A percentile compares a stretch with the other conserved stretches of the same genome.
These are phyloP conservation scores for Condylostylus longicornis DNA, from an alignment of 1,140 invertebrate species.

Conservation along the genomic window DNA sequence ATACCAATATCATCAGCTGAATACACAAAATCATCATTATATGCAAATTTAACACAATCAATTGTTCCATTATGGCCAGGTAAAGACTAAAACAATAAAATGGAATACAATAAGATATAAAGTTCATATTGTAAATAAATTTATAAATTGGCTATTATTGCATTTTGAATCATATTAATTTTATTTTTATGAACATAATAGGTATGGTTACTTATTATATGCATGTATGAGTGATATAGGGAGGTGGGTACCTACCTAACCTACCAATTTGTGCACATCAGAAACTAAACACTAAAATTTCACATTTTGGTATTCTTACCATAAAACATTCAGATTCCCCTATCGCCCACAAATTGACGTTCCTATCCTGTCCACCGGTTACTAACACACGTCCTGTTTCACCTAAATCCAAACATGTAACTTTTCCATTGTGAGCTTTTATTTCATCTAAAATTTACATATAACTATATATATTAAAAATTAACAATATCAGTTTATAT, in stretches of 20 bases:
- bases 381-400: conserved; percentile 85
- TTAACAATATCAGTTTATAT: no score
- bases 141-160: no score
- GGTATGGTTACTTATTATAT: no score
- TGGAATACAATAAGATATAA: no score
- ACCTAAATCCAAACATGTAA: conserved; percentile 73
- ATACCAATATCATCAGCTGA: conserved; percentile 86
- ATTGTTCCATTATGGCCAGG: conserved; percentile 85
- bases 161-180: no score
- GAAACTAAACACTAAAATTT: no score
- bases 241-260: no score
- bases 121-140: no score
- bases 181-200: no score
- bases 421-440: conserved; percentile 64
- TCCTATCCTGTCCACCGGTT: conserved; percentile 92
- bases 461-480: background rate
- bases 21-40: conserved; percentile 87
- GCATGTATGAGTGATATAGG: no score
- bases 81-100: conserved; percentile 40
- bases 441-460: conserved; percentile 56
- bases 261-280: no score
- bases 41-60: conserved; percentile 87
- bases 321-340: conserved; percentile 91
- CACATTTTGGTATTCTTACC: conserved; percentile 42
- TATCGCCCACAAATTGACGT: conserved; percentile 94